Evolutionary conservation across 2,113 vertebrate genomes (phyloP).

Genomic region (Tachysurus fulvidraco): DNA sequence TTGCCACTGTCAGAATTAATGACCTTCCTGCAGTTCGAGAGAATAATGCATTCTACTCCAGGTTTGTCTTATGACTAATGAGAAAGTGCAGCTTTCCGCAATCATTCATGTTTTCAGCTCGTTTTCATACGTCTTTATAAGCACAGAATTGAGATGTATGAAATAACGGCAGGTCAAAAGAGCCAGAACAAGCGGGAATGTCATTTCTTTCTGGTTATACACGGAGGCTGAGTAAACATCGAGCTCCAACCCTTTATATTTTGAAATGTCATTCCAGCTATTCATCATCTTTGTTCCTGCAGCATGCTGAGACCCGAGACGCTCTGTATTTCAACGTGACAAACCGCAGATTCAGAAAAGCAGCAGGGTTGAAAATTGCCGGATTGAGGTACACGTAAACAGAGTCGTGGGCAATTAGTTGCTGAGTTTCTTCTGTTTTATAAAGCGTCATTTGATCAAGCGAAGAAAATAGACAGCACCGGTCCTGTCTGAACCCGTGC

Average conservation of each 20-base stretch:
- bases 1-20: slow-evolving; percentile 55
- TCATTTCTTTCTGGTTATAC: not conserved
- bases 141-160: slow-evolving; percentile 15
- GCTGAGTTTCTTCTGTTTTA: slow-evolving; percentile 27
- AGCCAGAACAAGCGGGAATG: not conserved
- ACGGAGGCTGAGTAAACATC: not conserved
- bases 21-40: slow-evolving; percentile 45
- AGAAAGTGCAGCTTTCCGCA: slow-evolving; percentile 9
- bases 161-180: not conserved
- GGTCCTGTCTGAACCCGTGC: slow-evolving; percentile 45
- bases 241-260: not conserved
- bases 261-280: not conserved
- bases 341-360: slow-evolving; percentile 9
- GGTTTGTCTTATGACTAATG: slow-evolving; percentile 26
- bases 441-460: slow-evolving; percentile 37
- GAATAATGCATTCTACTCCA: slow-evolving; percentile 32
- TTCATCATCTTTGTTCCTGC: slow-evolving; percentile 3
- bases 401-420: not conserved
- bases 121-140: slow-evolving; percentile 20
- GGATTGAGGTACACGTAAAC: slow-evolving; percentile 2
- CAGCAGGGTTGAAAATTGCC: not conserved
- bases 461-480: slow-evolving; percentile 45
- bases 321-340: not conserved
- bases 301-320: not conserved
- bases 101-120: not conserved